Percentiles rank a stretch among this genome's conserved stretches.
These are phyloP conservation scores for Cladopsammia gracilis DNA, from an alignment of 64 coral and sea anemone genomes.

Conservation along the genomic window DNA sequence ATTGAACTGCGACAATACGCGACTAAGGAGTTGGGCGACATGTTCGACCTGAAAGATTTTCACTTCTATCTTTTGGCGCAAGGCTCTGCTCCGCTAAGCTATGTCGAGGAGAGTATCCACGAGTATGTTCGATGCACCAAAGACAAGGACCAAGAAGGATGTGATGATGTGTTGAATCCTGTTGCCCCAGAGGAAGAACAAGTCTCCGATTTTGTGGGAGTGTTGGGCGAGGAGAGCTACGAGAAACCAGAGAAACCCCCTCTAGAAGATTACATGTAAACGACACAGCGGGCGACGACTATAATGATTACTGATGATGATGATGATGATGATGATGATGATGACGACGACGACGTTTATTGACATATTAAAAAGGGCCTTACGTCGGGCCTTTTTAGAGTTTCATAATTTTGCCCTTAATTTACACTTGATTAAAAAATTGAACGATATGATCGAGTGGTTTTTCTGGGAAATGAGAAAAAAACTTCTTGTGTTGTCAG, in stretches of 20 bases:
- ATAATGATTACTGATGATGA: too few species aligned
- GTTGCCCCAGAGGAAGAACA: conserved; percentile 3
- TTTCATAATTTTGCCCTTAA: too few species aligned
- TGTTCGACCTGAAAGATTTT: conserved; percentile 65
- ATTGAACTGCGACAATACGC: conserved; percentile 64
- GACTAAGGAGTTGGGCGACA: conserved; percentile 28
- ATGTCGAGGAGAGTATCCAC: conserved; percentile 51
- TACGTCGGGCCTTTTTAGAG: too few species aligned
- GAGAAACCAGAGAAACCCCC: conserved; percentile 12
- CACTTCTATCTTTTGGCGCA: conserved; percentile 70
- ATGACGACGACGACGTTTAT: too few species aligned
- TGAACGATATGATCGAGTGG: too few species aligned
- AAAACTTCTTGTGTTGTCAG: too few species aligned
- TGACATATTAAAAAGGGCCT: too few species aligned
- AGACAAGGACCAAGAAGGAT: conserved; percentile 38
- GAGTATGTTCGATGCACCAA: conserved; percentile 58
- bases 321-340: too few species aligned
- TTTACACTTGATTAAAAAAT: too few species aligned
- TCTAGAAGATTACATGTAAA: conserved; percentile 28
- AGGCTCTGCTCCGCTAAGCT: conserved; percentile 74
- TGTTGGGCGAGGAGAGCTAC: conserved; percentile 35
- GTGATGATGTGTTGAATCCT: conserved; percentile 52
- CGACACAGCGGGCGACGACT: too few species aligned
- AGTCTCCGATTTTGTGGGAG: neutral
- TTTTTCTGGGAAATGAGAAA: too few species aligned